Evolutionary conservation across 2,113 vertebrate genomes (phyloP), one percentile per base, ranked within the genome.

Genomic region (Eolophus roseicapilla): DNA sequence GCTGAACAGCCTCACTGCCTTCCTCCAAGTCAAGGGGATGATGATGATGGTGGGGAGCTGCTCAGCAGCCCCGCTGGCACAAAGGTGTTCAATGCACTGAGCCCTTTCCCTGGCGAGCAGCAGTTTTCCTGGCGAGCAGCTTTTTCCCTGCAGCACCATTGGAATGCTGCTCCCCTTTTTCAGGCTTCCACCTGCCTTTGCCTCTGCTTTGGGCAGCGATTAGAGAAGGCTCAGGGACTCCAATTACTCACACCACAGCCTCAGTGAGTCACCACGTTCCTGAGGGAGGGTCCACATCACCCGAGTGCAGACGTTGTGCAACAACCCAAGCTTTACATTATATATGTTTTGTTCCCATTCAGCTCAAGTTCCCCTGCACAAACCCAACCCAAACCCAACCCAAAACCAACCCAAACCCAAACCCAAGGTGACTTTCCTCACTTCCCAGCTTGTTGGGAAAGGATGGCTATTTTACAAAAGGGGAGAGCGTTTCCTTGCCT

Each of bases 71-170:
- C 47, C 3, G 1, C 6, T 4, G 16, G 52, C 41, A 17, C 50
- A 21, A 20, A 3, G 4, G 8, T 4, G 31, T 41, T 13, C 2
- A 2, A 2, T 0, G 4, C 35, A 0, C 20, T 1, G 46, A 77
- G 47, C 24, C 9, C 46, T 39, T 50, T 28, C 7, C 8, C 28
- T 3, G 64, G 8, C 1, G 0, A 52, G 59, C 17, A 35, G 49
- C 10, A 3, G 15, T 55, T 37, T 14, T 14, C 28, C 20, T 6
- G 39, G 3, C 0, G 1, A 33, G 46, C 29, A 11, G 27, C 9
- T 3, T 13, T 69, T 62, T 17, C 3, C 31, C 16, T 13, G 35
- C n/a, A 29, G 5, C 18, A 14, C 10, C 10, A 12, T n/a, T 16
- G 20, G 11, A 13, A 31, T 5, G 17, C 21, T 15, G 67, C 23